These are phyloP conservation scores for Oophaga pumilio DNA, from an alignment of 2,113 vertebrate genomes.

Conservation along the genomic window DNA sequence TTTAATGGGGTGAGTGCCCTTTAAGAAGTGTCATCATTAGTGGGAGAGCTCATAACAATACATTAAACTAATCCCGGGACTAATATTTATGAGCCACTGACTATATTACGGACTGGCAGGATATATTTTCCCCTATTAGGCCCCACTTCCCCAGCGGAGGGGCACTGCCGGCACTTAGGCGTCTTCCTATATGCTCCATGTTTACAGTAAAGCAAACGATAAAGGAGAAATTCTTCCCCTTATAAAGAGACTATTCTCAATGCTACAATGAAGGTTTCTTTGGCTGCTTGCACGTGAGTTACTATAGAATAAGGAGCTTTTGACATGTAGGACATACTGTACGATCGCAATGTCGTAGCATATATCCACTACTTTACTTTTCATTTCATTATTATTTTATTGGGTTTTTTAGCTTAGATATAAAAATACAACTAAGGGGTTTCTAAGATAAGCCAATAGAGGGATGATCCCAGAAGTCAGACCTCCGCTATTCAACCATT, in stretches of 20 bases:
- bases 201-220: not conserved
- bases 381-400: no score
- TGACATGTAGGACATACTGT: not conserved
- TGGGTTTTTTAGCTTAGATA: no score
- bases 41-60: not conserved
- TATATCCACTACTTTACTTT: not conserved
- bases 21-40: not conserved
- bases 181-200: not conserved
- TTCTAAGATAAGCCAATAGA: no score
- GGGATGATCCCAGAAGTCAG: no score
- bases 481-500: no score
- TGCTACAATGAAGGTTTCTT: slow-evolving; percentile 17
- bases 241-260: not conserved
- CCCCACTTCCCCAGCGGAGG: not conserved
- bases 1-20: not conserved
- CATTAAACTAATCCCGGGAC: not conserved
- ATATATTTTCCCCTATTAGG: not conserved
- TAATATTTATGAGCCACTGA: not conserved
- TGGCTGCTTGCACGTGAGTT: not conserved
- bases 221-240: not conserved
- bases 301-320: not conserved
- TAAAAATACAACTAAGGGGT: no score
- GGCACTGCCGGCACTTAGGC: not conserved
- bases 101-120: not conserved
- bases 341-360: no score